Percentiles rank a stretch among this genome's conserved stretches.
phyloP scores from a whole-genome alignment of 2,113 vertebrate species.

The Mormyrus iriodes region DNA sequence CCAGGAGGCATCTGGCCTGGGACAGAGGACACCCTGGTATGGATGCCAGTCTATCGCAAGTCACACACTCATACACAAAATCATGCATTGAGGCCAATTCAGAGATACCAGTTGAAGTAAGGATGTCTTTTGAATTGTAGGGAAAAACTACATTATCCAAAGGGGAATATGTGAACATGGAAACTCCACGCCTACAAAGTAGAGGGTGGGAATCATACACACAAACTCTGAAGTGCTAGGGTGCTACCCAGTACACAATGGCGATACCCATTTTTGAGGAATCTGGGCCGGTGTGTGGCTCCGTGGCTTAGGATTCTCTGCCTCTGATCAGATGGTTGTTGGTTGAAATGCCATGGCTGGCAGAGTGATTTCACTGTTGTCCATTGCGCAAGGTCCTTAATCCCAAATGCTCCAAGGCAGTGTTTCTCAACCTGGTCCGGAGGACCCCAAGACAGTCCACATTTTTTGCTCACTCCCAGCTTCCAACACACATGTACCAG shows the following conservation, averaged over 20 bases:
- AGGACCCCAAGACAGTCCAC: neutral
- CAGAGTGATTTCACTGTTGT: neutral
- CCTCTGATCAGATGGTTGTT: neutral
- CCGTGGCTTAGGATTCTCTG: too few relatives aligned
- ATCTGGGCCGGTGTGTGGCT: too few relatives aligned
- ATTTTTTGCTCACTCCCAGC: neutral
- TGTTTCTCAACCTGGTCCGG: neutral
- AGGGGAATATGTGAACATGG: neutral
- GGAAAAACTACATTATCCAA: neutral
- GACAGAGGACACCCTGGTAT: neutral
- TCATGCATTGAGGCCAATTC: neutral
- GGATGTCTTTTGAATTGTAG: neutral
- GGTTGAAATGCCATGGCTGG: neutral
- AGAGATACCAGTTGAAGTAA: neutral
- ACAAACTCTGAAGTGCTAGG: too few relatives aligned
- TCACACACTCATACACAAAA: neutral
- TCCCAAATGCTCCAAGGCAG: neutral
- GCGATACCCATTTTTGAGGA: too few relatives aligned
- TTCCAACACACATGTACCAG: neutral
- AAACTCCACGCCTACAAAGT: neutral
- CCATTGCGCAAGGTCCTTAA: neutral
- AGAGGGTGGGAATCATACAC: neutral
- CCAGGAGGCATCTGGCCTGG: neutral
- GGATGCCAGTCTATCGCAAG: neutral
- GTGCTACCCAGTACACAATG: too few relatives aligned